Conservation (phyloP, 2,888 invertebrate species). For the Harpalus rubripes region DNA sequence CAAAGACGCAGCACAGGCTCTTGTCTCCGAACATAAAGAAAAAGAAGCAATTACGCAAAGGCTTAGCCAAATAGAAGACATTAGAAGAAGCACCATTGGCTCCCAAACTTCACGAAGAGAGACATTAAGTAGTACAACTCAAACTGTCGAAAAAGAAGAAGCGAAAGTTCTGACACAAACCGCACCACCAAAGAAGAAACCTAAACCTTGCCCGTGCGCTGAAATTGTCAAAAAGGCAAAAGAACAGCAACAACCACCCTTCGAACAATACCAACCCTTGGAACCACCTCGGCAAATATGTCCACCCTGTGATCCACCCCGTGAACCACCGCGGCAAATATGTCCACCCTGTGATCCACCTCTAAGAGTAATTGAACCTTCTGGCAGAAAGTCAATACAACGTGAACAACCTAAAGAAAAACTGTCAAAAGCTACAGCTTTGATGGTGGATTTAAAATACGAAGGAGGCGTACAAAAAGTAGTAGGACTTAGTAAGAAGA, state of each 20-base stretch:
- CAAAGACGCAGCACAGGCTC: neutral
- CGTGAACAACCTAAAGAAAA: neutral
- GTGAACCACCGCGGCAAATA: neutral
- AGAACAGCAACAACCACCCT: neutral
- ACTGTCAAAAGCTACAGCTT: conserved; percentile 42
- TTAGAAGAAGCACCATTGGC: neutral
- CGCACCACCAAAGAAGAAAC: neutral
- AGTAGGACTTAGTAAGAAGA: conserved; percentile 31
- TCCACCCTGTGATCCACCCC: neutral
- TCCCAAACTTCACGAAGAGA: neutral
- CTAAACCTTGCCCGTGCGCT: neutral
- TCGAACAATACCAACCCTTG: neutral
- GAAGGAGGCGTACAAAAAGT: neutral
- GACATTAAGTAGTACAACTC: too few species aligned
- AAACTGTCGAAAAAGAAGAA: too few species aligned
- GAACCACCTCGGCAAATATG: neutral
- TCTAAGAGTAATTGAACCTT: too few species aligned
- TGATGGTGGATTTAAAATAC: conserved; percentile 22
- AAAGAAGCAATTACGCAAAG: neutral
- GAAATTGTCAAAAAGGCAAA: neutral
- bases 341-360: neutral
- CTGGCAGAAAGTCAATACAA: neutral
- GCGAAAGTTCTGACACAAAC: too few species aligned
- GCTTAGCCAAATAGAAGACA: neutral
- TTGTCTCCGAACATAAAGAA: conserved; percentile 3